Evolutionary conservation across 2,888 invertebrate species (phyloP), one percentile per base, ranked within the genome.

Genomic region (Coleophora flavipennella): DNA sequence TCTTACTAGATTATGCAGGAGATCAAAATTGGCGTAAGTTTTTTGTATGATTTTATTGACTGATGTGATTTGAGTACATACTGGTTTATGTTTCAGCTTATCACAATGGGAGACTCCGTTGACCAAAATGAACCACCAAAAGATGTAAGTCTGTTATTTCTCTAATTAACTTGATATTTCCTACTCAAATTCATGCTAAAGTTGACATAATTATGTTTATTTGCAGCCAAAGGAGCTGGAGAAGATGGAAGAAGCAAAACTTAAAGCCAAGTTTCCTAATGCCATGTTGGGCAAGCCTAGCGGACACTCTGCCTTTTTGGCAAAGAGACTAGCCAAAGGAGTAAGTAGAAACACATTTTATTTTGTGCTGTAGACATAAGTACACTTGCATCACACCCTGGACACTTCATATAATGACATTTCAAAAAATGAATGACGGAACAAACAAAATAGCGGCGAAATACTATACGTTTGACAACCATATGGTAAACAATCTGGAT

Each of bases 251-350:
- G 97, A 97, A 76, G 96, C 93, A 33, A 97, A 97, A 72, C 76
- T 98, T 14, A 95, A 94, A 76, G 93, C 95, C 0, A 97, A 96
- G 78, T 97, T 95, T 79, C 94, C 95, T 39, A 87, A 89, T 73
- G 88, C 90, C 32, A 86, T 87, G 58, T 86, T 90, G 8, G 87
- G 89, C 37, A 51, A 76, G 8, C 92, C 89, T 1, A 89, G 90
- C 34, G 95, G 95, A 4, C 95, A 95, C 73, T 96, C 97, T 2
- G 94, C 95, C 14, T 95, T 98, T 65, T 79, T 98, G 49, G 96
- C 97, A 68, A 98, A 97, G 67, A 89, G 97, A 62, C 87, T 98
- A 54, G 94, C 95, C 32, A 97, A 97, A 86, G 97, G 97, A 68
- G 95, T 95, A 84, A 87, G 89, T 78, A 48, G n/a, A n/a, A 26